Conservation (phyloP, 2,113 vertebrate genomes). For the Coturnix japonica region DNA sequence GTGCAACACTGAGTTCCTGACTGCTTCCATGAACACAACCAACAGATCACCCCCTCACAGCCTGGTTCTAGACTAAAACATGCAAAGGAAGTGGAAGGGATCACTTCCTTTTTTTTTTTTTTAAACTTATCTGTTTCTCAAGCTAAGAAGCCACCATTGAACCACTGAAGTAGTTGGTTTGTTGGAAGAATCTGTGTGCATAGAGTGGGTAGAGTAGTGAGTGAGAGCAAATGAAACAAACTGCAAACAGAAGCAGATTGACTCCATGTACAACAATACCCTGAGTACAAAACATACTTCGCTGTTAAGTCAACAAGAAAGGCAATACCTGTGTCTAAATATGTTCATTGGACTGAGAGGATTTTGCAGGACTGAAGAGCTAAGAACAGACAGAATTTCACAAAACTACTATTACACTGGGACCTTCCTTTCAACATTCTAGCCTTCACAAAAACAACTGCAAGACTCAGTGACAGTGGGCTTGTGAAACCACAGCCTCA, state of each 20-base stretch:
- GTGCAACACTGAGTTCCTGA: fast-evolving
- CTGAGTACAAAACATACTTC: background rate
- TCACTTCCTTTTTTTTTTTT: background rate
- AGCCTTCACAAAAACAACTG: background rate
- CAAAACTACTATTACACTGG: background rate
- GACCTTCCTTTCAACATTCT: background rate
- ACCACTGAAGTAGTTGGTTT: background rate
- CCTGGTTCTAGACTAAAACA: background rate
- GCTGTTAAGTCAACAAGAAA: background rate
- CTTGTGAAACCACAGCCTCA: background rate
- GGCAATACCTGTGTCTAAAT: background rate
- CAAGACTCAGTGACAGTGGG: background rate
- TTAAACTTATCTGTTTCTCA: background rate
- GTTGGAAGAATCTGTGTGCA: background rate
- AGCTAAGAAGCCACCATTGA: background rate
- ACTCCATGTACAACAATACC: background rate
- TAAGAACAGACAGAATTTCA: background rate
- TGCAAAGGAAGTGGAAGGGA: background rate
- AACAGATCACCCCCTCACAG: background rate
- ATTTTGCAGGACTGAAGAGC: background rate
- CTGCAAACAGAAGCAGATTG: background rate
- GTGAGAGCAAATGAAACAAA: background rate
- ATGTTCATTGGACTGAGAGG: background rate
- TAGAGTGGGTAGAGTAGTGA: background rate
- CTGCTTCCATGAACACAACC: background rate